phyloP scores from a whole-genome alignment of 2,888 invertebrate genomes.

The Ligdia adustata region DNA sequence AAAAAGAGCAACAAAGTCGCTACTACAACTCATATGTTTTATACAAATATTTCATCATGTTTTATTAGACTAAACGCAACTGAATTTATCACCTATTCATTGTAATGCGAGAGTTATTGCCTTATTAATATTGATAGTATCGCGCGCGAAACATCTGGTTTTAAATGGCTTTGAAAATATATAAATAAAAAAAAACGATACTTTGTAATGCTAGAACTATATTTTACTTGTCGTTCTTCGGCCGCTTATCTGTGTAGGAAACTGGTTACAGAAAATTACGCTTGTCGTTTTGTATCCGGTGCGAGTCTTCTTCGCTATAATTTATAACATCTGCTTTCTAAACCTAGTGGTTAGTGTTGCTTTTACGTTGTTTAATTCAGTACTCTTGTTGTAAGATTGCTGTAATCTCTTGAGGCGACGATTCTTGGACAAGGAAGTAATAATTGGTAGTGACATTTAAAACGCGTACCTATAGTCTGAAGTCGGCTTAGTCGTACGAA shows the following conservation, averaged over 20 bases:
- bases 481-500: too few species aligned
- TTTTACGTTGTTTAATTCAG: slow-evolving; percentile 19
- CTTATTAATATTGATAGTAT: slow-evolving; percentile 58
- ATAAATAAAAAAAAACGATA: slow-evolving; percentile 26
- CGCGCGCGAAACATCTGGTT: slow-evolving; percentile 58
- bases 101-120: slow-evolving; percentile 30
- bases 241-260: slow-evolving; percentile 38
- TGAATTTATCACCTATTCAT: slow-evolving; percentile 27
- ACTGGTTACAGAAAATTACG: slow-evolving; percentile 71
- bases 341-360: slow-evolving; percentile 50
- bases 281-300: slow-evolving; percentile 63
- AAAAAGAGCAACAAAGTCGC: too few species aligned
- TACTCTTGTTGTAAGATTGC: slow-evolving; percentile 9
- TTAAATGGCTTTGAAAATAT: slow-evolving; percentile 40
- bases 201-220: slow-evolving; percentile 40
- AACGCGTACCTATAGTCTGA: too few species aligned
- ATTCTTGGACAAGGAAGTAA: too few species aligned
- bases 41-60: slow-evolving; percentile 39
- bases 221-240: slow-evolving; percentile 34
- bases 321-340: slow-evolving; percentile 71
- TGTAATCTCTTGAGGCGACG: slow-evolving; percentile 10
- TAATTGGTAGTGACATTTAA: too few species aligned
- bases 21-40: slow-evolving; percentile 34
- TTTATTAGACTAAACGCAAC: slow-evolving; percentile 36
- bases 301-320: slow-evolving; percentile 64